Evolutionary conservation across 2,888 invertebrate species (phyloP), one percentile per base, ranked within the genome.

Genomic region (Leptinotarsa haldemani): DNA sequence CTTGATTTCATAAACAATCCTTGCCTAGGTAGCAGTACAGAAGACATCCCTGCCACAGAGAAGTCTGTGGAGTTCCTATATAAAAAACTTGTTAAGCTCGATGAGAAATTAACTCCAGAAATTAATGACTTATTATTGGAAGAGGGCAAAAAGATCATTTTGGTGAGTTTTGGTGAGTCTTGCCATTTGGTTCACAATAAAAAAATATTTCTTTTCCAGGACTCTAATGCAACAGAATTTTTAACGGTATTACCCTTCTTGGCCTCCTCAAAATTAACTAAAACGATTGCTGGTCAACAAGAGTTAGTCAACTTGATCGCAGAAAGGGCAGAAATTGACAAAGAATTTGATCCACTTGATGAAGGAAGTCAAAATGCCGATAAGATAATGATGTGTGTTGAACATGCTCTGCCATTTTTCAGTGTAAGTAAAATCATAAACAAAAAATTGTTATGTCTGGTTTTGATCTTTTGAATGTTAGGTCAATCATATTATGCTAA

Each of bases 171-270:
- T 50, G 30, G 7, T 30, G 2, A 7, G 52, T 52, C 52, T 52
- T 18, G 9, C 18, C 12, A 3, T 9, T 50, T 4, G 7, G 13
- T 15, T 63, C 5, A 71, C 16, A 7, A 22, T 66, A 40, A 16
- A 4, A 22, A 22, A 12, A 4, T 12, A 2, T 48, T 78, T 5
- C 52, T 74, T 76, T 83, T 84, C 74, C 70, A 95, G 93, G 96
- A 96, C 90, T 94, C 96, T 46, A 95, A 94, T 16, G 95, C 96
- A 48, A 95, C 96, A 80, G 98, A 98, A 88, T 97, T 98, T 88
- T 93, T 95, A 82, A 91, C 93, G 76, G 92, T 98, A 74, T 95
- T 98, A 94, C 93, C 93, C 65, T 91, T 97, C 79, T 89, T 98
- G 80, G 92, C 93, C 46, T 92, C 93, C 88, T 94, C 97, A 13